Conservation (phyloP, 2,888 invertebrate species). For the Timema cristinae region DNA sequence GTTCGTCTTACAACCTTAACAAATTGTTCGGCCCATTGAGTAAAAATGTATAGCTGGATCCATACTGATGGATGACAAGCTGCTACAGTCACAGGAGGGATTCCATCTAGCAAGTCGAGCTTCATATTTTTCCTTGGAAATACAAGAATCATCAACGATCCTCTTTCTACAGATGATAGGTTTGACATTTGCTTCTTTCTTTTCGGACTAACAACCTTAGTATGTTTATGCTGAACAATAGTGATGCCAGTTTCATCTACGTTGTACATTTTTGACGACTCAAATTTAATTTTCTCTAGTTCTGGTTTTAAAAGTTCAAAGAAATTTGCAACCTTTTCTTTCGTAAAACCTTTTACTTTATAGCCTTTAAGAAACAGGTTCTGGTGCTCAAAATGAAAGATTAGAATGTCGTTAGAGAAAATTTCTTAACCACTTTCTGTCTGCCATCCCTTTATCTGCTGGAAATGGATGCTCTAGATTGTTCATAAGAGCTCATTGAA, state of each 20-base stretch:
- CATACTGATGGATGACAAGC: constrained; percentile 22
- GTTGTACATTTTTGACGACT: constrained; percentile 19
- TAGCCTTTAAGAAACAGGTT: constrained; percentile 24
- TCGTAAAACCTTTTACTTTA: constrained; percentile 18
- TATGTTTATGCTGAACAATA: constrained; percentile 12
- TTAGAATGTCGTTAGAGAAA: constrained; percentile 29
- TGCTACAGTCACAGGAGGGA: constrained; percentile 20
- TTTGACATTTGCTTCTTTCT: constrained; percentile 17
- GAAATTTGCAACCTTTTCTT: neutral
- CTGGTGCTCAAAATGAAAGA: constrained; percentile 27
- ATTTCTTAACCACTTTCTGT: constrained; percentile 29
- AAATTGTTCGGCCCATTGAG: constrained; percentile 18
- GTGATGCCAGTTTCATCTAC: constrained; percentile 21
- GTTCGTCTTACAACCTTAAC: constrained; percentile 12
- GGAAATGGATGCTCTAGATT: neutral
- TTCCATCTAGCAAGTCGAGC: constrained; percentile 19
- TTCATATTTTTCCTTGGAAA: too few species aligned
- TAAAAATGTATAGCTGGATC: constrained; percentile 22
- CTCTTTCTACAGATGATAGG: constrained; percentile 19
- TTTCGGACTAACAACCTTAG: constrained; percentile 16
- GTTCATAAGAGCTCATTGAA: constrained; percentile 3
- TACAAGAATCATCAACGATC: constrained; percentile 1
- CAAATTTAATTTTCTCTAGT: constrained; percentile 13
- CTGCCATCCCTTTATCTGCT: constrained; percentile 11
- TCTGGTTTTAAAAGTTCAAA: constrained; percentile 17